These are phyloP conservation scores for Volucella bombylans DNA, from an alignment of 2,888 invertebrate genomes.

Conservation along the genomic window DNA sequence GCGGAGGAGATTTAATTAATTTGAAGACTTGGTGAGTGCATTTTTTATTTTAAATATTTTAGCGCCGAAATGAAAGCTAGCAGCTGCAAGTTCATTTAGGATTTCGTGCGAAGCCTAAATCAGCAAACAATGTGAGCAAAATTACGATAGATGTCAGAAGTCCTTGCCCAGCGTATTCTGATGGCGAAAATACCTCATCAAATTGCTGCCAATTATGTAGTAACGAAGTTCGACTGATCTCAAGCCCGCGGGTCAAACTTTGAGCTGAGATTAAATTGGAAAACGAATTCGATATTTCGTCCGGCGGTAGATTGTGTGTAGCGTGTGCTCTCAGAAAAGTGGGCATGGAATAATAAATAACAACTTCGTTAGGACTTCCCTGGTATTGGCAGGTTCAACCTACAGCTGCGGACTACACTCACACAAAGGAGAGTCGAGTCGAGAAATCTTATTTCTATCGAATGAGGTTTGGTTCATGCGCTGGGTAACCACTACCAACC, in stretches of 20 bases:
- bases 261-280: conserved; percentile 65
- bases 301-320: neutral
- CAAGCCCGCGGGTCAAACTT: conserved; percentile 53
- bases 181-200: conserved; percentile 15
- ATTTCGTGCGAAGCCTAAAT: conserved; percentile 29
- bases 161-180: neutral
- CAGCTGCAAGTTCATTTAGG: conserved; percentile 5
- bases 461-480: neutral
- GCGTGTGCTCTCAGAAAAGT: conserved; percentile 49
- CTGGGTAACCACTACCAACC: conserved; percentile 17
- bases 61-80: neutral
- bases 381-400: conserved; percentile 49
- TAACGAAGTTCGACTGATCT: conserved; percentile 66
- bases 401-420: conserved; percentile 3
- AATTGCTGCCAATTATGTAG: conserved; percentile 60
- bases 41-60: neutral
- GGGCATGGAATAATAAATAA: conserved; percentile 62
- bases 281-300: conserved; percentile 52
- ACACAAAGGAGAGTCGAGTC: neutral
- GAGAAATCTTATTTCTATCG: conserved; percentile 31
- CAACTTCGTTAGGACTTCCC: conserved; percentile 60
- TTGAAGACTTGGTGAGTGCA: conserved; percentile 20
- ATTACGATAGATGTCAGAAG: conserved; percentile 29
- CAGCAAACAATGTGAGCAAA: conserved; percentile 38
- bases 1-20: conserved; percentile 47